phyloP scores from a whole-genome alignment of 2,888 invertebrate genomes.

The Pristionchus entomophagus region DNA sequence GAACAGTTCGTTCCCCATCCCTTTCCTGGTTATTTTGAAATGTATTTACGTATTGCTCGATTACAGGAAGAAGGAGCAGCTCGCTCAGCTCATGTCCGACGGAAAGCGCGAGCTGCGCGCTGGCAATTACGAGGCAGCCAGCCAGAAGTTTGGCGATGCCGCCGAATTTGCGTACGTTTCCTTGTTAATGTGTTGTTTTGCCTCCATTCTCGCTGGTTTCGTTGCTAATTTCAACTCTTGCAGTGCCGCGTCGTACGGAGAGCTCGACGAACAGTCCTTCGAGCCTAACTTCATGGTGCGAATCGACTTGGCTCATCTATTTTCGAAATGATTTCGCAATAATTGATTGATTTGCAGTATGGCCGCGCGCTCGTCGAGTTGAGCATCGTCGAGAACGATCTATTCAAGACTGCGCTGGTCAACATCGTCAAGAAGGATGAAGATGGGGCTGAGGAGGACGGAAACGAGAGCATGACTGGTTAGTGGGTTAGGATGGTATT shows the following conservation, averaged over 20 bases:
- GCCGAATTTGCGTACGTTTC: slow-evolving; percentile 26
- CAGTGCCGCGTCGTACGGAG: slow-evolving; percentile 17
- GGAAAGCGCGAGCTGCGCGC: slow-evolving; percentile 33
- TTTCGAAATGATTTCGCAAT: background rate
- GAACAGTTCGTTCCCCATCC: slow-evolving; percentile 17
- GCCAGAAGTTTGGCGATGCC: slow-evolving; percentile 19
- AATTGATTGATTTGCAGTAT: slow-evolving; percentile 10
- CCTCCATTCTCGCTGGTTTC: background rate
- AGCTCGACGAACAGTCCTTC: slow-evolving; percentile 4
- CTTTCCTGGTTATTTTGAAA: background rate
- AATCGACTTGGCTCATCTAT: background rate
- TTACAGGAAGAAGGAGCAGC: slow-evolving; percentile 6
- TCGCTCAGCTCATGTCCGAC: slow-evolving; percentile 18
- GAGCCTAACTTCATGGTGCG: slow-evolving; percentile 43
- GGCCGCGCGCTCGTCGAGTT: slow-evolving; percentile 32
- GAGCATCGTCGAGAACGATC: background rate
- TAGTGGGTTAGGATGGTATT: background rate
- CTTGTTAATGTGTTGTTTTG: background rate
- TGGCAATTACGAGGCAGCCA: slow-evolving; percentile 1
- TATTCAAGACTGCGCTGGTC: slow-evolving; percentile 20
- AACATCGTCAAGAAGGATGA: background rate
- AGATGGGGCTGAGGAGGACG: background rate
- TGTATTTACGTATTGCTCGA: background rate
- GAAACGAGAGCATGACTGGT: slow-evolving; percentile 44
- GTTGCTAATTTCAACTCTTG: background rate